These are phyloP conservation scores for Tolmerus cingulatus DNA, from an alignment of 2,888 invertebrate species.

Conservation along the genomic window DNA sequence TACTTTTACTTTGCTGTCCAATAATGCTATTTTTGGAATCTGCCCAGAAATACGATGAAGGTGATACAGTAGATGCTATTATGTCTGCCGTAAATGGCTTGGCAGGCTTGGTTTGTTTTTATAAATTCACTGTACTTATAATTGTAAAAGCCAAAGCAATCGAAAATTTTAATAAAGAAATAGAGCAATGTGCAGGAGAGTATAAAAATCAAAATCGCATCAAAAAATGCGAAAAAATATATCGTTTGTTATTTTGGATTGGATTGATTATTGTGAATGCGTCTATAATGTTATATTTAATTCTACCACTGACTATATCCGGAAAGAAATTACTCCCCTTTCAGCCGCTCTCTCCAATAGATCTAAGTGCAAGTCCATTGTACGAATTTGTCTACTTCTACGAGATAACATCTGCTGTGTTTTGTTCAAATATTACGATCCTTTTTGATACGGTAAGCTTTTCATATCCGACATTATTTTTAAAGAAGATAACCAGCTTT, in stretches of 20 bases:
- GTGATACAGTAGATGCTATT: not conserved
- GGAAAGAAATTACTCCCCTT: not conserved
- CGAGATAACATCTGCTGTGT: not conserved
- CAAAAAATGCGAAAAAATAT: not conserved
- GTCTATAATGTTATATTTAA: not conserved
- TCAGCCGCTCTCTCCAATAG: not conserved
- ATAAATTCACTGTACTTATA: not conserved
- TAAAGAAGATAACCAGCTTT: not conserved
- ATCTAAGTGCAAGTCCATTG: not conserved
- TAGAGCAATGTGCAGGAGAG: not conserved
- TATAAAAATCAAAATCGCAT: not conserved
- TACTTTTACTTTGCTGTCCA: not conserved
- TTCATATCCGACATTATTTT: not conserved
- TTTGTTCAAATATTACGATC: not conserved
- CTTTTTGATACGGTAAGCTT: not conserved
- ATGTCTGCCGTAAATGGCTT: not conserved
- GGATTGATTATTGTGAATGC: not conserved
- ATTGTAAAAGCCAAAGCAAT: not conserved
- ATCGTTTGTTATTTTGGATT: not conserved
- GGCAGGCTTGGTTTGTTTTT: not conserved
- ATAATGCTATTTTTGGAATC: not conserved
- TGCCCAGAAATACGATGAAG: not conserved
- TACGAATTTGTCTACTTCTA: not conserved
- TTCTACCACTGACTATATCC: not conserved
- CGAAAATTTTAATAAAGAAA: not conserved